These are phyloP conservation scores for Polyodon spathula DNA, from an alignment of 2,113 vertebrate genomes.

Conservation along the genomic window DNA sequence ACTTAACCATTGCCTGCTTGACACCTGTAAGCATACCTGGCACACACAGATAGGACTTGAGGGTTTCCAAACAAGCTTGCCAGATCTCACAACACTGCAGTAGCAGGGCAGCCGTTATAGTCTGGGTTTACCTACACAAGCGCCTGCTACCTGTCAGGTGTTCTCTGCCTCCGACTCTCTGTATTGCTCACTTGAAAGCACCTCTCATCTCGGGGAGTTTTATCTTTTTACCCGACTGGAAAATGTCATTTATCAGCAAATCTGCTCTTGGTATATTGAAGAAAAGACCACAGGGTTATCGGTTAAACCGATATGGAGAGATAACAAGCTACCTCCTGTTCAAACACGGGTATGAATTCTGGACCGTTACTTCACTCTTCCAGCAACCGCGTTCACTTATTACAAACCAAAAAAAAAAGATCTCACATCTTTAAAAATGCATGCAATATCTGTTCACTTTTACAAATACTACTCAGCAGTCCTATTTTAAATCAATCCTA, in stretches of 20 bases:
- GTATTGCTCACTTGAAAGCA: background rate
- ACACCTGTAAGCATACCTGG: background rate
- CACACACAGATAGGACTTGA: background rate
- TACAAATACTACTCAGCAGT: too few species aligned
- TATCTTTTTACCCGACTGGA: conserved; percentile 45
- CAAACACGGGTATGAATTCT: conserved; percentile 54
- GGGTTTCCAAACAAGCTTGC: background rate
- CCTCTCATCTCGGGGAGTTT: conserved; percentile 31
- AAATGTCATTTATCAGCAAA: conserved; percentile 48
- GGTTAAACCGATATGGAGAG: conserved; percentile 59
- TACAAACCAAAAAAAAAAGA: too few species aligned
- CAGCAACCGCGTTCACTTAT: background rate
- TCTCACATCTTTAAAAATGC: too few species aligned
- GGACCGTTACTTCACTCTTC: conserved; percentile 19
- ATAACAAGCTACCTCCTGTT: conserved; percentile 58
- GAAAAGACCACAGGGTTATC: conserved; percentile 70
- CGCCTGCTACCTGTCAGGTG: background rate
- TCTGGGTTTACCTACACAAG: background rate
- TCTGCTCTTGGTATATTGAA: conserved; percentile 53
- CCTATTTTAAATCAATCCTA: too few species aligned
- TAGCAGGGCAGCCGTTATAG: background rate
- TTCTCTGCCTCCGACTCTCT: background rate
- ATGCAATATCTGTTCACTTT: too few species aligned
- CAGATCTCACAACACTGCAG: background rate
- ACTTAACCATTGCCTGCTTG: too few species aligned